Evolutionary conservation across 2,113 vertebrate species (phyloP).

Genomic region (Scytalopus superciliaris): DNA sequence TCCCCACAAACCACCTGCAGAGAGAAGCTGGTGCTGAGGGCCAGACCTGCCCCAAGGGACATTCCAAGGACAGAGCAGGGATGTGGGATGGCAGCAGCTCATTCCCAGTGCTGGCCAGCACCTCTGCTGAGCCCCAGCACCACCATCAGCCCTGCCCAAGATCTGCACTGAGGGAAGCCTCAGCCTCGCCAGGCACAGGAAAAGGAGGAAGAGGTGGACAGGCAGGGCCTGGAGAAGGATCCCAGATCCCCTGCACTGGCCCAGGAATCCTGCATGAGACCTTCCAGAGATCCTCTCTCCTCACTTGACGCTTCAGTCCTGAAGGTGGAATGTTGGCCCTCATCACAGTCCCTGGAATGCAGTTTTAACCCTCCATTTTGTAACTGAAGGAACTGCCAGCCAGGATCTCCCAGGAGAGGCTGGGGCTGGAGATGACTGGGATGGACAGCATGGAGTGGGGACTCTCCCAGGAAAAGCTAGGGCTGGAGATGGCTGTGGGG

Average conservation of each 20-base stretch:
- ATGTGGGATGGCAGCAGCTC: not conserved
- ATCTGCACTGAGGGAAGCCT: not conserved
- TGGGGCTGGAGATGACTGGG: not conserved
- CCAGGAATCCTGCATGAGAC: not conserved
- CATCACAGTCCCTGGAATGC: not conserved
- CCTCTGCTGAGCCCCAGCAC: not conserved
- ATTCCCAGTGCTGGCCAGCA: accelerated
- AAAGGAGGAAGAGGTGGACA: not conserved
- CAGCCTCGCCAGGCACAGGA: accelerated
- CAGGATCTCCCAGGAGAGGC: not conserved
- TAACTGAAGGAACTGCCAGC: not conserved
- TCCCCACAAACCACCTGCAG: not conserved
- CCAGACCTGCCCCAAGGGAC: not conserved
- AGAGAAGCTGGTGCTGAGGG: not conserved
- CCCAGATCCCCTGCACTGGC: not conserved
- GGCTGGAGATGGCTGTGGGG: not conserved
- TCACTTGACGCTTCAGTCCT: not conserved
- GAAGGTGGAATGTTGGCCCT: accelerated
- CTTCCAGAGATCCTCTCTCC: not conserved
- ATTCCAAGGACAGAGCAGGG: accelerated
- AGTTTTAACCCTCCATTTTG: not conserved
- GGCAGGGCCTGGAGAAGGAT: not conserved
- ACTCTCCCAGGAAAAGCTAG: not conserved
- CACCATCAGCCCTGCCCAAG: not conserved
- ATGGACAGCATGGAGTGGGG: accelerated